Conservation (phyloP, 2,113 vertebrate species). For the Muntiacus reevesi region DNA sequence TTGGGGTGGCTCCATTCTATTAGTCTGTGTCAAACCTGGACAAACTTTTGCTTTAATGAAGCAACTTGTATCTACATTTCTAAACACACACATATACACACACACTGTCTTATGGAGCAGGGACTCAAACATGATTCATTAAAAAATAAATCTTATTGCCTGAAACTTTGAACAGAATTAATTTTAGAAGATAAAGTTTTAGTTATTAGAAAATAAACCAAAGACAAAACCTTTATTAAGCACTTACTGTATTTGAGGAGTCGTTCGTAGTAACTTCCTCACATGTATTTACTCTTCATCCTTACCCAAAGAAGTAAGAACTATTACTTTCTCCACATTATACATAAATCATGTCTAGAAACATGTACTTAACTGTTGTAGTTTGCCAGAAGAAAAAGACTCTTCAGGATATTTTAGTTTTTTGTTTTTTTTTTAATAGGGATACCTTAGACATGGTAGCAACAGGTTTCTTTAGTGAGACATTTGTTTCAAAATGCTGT, state of each 20-base stretch:
- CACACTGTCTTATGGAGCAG: too few species aligned
- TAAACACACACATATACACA: background rate
- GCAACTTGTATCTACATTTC: background rate
- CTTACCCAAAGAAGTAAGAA: background rate
- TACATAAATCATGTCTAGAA: background rate
- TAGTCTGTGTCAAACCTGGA: background rate
- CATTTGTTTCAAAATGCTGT: conserved; percentile 48
- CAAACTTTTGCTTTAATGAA: background rate
- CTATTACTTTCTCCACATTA: background rate
- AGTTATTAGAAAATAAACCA: background rate
- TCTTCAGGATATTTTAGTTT: background rate
- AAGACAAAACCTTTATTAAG: background rate
- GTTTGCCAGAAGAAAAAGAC: background rate
- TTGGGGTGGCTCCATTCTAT: background rate
- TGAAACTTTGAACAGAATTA: background rate
- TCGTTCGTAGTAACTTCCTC: background rate
- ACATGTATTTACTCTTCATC: background rate
- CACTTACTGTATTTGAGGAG: background rate
- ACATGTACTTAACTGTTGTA: background rate
- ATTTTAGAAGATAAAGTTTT: background rate
- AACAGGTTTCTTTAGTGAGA: conserved; percentile 31
- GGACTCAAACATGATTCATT: background rate
- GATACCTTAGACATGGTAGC: background rate
- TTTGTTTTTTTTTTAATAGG: background rate
- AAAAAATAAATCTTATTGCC: background rate